These are phyloP conservation scores for Python bivittatus DNA, from an alignment of 2,113 vertebrate species.

Conservation along the genomic window DNA sequence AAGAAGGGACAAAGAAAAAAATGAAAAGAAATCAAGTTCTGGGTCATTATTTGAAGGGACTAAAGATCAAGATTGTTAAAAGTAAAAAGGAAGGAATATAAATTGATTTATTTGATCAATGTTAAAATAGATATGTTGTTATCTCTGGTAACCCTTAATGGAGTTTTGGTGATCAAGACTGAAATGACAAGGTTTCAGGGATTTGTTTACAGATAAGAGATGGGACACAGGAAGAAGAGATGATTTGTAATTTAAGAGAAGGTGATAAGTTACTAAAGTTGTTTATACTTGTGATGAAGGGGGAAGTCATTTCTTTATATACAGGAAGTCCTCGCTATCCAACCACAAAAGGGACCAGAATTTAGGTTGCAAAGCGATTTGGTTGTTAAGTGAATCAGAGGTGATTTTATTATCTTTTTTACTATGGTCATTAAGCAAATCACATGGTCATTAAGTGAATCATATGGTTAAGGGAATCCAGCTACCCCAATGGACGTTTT, in stretches of 20 bases:
- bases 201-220: not conserved
- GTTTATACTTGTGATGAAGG: not conserved
- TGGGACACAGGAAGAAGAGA: not conserved
- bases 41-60: too few species aligned
- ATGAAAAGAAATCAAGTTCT: not conserved
- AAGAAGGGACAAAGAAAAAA: not conserved
- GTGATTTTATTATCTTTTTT: too few species aligned
- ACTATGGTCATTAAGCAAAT: too few species aligned
- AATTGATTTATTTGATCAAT: not conserved
- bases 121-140: not conserved
- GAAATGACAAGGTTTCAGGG: not conserved
- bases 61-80: not conserved
- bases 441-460: too few species aligned
- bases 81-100: not conserved
- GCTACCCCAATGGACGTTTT: too few species aligned
- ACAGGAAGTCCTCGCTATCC: too few species aligned
- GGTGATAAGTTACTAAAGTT: not conserved
- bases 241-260: not conserved
- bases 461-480: too few species aligned
- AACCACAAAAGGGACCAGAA: too few species aligned
- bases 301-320: not conserved
- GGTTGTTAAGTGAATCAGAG: too few species aligned
- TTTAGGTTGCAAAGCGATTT: too few species aligned
- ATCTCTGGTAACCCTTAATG: not conserved
- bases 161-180: not conserved